phyloP scores from a whole-genome alignment of 2,888 invertebrate genomes.

The Ennomos quercinarius region DNA sequence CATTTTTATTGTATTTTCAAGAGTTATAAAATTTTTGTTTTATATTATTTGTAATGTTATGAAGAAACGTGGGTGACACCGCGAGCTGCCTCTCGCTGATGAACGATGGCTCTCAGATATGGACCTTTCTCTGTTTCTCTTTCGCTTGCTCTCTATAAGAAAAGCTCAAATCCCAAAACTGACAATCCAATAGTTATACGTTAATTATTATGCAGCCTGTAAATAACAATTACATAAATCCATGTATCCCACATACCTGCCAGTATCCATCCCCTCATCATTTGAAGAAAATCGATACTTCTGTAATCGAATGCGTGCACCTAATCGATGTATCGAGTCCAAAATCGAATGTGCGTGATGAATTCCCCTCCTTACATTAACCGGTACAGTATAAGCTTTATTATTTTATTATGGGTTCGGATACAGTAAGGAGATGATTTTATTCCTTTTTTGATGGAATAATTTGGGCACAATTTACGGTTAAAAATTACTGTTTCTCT shows the following conservation, averaged over 20 bases:
- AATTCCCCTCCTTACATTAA: slow-evolving; percentile 41
- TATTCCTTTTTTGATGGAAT: slow-evolving; percentile 30
- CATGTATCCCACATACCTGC: neutral
- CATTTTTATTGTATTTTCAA: too few relatives aligned
- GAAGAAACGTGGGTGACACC: too few relatives aligned
- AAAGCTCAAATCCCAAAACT: too few relatives aligned
- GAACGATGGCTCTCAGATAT: too few relatives aligned
- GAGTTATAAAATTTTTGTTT: too few relatives aligned
- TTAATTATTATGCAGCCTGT: too few relatives aligned
- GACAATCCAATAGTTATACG: too few relatives aligned
- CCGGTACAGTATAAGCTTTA: slow-evolving; percentile 45
- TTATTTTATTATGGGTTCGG: slow-evolving; percentile 55
- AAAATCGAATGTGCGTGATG: slow-evolving; percentile 53
- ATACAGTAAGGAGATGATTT: slow-evolving; percentile 13
- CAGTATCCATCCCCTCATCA: slow-evolving; percentile 8
- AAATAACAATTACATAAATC: neutral
- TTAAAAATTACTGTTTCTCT: neutral
- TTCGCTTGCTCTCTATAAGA: too few relatives aligned
- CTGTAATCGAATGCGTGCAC: slow-evolving; percentile 62
- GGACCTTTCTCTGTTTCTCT: too few relatives aligned
- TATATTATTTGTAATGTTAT: too few relatives aligned
- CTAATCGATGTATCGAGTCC: slow-evolving; percentile 59
- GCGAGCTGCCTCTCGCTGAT: too few relatives aligned
- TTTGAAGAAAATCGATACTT: slow-evolving; percentile 53
- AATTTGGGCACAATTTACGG: slow-evolving; percentile 18